phyloP scores from a whole-genome alignment of 2,113 vertebrate species.

The Machaerirhynchus nigripectus region DNA sequence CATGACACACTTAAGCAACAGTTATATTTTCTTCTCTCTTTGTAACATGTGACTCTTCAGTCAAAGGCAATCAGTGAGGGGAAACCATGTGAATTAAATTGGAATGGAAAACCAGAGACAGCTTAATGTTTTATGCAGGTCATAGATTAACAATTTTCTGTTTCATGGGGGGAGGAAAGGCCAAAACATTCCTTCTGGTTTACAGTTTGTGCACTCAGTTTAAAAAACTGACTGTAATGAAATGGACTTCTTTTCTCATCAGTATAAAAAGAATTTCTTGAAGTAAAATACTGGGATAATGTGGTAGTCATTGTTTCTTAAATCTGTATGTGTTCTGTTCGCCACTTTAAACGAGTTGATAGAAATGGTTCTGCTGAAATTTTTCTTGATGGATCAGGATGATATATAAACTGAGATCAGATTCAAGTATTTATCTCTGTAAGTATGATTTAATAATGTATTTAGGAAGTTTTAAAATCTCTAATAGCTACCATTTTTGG shows the following conservation, averaged over 20 bases:
- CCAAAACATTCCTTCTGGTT: background rate
- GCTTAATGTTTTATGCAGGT: conserved; percentile 54
- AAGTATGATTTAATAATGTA: background rate
- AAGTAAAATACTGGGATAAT: background rate
- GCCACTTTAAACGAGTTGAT: background rate
- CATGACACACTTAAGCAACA: conserved; percentile 19
- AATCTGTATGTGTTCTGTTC: background rate
- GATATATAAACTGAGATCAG: background rate
- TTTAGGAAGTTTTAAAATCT: background rate
- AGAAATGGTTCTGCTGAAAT: background rate
- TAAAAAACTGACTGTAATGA: background rate
- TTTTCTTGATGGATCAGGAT: background rate
- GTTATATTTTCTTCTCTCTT: conserved; percentile 41
- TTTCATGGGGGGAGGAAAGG: conserved; percentile 32
- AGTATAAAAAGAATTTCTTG: background rate
- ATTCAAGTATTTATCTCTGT: background rate
- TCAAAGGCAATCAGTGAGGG: conserved; percentile 59
- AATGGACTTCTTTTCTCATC: background rate
- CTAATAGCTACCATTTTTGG: background rate
- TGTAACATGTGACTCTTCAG: conserved; percentile 60
- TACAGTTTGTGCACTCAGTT: conserved; percentile 16
- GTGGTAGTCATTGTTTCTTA: background rate
- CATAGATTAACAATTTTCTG: conserved; percentile 57
- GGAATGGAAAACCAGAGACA: conserved; percentile 60
- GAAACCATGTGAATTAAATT: conserved; percentile 58